Evolutionary conservation across 2,113 vertebrate species (phyloP), one percentile per base, ranked within the genome.

Genomic region (Mesitornis unicolor): DNA sequence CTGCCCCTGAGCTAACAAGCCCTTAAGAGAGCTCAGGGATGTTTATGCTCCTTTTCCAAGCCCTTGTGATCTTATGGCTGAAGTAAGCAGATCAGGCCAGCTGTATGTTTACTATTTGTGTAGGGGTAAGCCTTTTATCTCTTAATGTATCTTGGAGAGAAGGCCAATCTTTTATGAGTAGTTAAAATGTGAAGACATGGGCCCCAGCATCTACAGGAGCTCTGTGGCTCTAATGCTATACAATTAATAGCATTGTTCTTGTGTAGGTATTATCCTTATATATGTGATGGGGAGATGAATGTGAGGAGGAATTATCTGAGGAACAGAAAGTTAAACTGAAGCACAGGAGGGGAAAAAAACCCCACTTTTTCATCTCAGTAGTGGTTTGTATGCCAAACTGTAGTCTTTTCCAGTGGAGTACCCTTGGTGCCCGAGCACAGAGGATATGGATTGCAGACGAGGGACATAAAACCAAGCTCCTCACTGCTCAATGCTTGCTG

Each of bases 181-280:
- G 8, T 3, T 38, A 10, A 6, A 40, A 20, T 5, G 1, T 5
- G 14, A 51, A 35, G 60, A 11, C 2, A 3, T 3, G 33, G 38
- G 26, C 6, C 13, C 31, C 57, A 65, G 4, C n/a, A 28, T 2
- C 11, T 31, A 1, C 35, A 24, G 57, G 47, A 67, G 13, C 51
- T 51, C 43, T 35, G 16, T 7, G 76, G 16, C 29, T 21, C 9
- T 7, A 11, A 18, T 10, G 8, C 26, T 47, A 19, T 22, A 7
- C 36, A 9, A 84, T 10, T 0, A 22, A 25, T 4, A 53, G 16
- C 5, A 1, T 2, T 17, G 51, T 21, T 65, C 21, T 12, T 13
- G 26, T 4, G 38, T 42, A n/a, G 65, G 6, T 65, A 12, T 15
- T 85, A 57, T 11, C 47, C 47, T 31, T 28, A 3, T 13, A 0